Base-by-base conservation (phyloP, 2,113 vertebrate species). In the Pionites leucogaster region DNA sequence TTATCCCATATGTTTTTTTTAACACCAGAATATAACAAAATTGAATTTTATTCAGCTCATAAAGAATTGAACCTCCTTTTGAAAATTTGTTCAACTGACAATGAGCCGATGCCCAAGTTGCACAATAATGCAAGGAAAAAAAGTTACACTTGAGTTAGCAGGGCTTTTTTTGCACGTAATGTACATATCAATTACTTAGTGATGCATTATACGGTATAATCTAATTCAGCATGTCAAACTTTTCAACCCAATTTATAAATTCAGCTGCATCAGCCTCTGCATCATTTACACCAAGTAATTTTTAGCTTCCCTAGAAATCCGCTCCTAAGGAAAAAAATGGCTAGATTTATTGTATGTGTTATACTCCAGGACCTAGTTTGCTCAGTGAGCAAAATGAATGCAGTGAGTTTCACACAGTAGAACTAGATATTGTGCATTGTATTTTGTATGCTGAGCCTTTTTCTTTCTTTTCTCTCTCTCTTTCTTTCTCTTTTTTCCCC, bases 171-270 rank as follows among this genome's bases (percentile, higher is more conserved):
- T 94, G 94, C 82, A 96, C 2, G 8, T 93, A 90, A 88, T 82
- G 88, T 84, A 94, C 83, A 74, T 96, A 96, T 97, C 96, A 95
- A 96, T 95, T 94, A 93, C 90, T 92, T 92, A 81, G 89, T 55
- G 91, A 91, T 93, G 95, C 80, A 76, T 97, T 95, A 94, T 80
- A 85, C 39, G 35, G 90, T 44, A 59, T 91, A 82, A 92, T 91
- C 93, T 95, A 95, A 96, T 95, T 97, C 96, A 96, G 60, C 82
- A 59, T 33, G 63, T 96, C 96, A 93, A 74, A 97, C 95, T 94
- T 91, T 91, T 94, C 93, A 96, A 94, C 83, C 91, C 93, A 55
- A 77, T 93, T 94, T 96, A 90, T 95, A 90, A 93, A 95, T 95
- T 96, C 93, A 95, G 88, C 95, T 72, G 70, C 72, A 91, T 93